Conservation (phyloP, 2,888 invertebrate species). For the Ephialtes manifestator region DNA sequence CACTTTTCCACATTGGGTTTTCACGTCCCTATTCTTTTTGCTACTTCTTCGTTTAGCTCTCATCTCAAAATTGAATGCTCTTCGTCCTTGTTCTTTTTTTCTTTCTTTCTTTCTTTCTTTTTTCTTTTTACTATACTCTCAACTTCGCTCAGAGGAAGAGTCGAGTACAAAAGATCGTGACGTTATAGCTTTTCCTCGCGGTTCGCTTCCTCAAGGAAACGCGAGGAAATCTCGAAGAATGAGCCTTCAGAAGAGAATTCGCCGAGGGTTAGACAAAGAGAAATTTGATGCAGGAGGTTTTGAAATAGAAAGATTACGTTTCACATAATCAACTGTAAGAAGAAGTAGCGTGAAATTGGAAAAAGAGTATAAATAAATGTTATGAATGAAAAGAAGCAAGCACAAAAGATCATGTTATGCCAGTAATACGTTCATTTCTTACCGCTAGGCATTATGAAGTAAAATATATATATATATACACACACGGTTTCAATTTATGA, state of each 20-base stretch:
- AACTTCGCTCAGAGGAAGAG: slow-evolving; percentile 18
- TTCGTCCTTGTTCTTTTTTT: not conserved
- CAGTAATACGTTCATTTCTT: not conserved
- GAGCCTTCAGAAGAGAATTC: slow-evolving; percentile 15
- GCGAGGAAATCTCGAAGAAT: slow-evolving; percentile 25
- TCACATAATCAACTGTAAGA: not conserved
- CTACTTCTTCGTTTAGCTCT: slow-evolving; percentile 11
- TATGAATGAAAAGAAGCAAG: not conserved
- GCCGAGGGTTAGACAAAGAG: slow-evolving; percentile 2
- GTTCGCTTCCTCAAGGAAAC: slow-evolving; percentile 15
- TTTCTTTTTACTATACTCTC: slow-evolving; percentile 23
- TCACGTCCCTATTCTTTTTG: not conserved
- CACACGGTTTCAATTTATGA: not conserved
- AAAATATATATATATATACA: not conserved
- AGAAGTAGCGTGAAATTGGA: not conserved
- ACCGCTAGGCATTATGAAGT: not conserved
- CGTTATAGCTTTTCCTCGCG: slow-evolving; percentile 24
- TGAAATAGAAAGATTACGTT: slow-evolving; percentile 25
- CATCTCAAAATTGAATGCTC: slow-evolving; percentile 58
- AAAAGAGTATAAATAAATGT: not conserved
- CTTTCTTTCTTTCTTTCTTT: not conserved
- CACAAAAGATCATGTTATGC: not conserved
- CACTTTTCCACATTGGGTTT: slow-evolving; percentile 53
- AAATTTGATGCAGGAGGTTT: not conserved
- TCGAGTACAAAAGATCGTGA: slow-evolving; percentile 18